Evolutionary conservation across 2,797 vertebrate genomes (phyloP).

Genomic region (Enteromius mattozi): DNA sequence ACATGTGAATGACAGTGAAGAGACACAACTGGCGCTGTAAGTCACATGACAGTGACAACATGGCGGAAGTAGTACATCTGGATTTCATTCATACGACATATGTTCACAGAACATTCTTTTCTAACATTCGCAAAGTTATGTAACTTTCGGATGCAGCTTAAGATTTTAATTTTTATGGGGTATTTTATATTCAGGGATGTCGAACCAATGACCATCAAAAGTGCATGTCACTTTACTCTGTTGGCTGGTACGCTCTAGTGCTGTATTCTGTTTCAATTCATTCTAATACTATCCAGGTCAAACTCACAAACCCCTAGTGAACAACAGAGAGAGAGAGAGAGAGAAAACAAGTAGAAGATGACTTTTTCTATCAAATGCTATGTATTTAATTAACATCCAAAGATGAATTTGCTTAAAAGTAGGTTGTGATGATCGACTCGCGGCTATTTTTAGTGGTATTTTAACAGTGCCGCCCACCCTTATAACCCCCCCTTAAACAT

Average conservation of each 20-base stretch:
- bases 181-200: background rate
- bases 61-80: background rate
- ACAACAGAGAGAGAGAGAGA: slow-evolving; percentile 7
- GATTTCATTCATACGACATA: slow-evolving; percentile 6
- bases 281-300: slow-evolving; percentile 52
- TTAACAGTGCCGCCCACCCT: slow-evolving; percentile 67
- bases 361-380: slow-evolving; percentile 72
- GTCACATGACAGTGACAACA: background rate
- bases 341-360: slow-evolving; percentile 66
- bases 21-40: background rate
- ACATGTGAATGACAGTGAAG: background rate
- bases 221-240: background rate
- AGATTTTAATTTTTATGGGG: background rate
- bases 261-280: slow-evolving; percentile 4
- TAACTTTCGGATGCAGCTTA: background rate
- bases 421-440: slow-evolving; percentile 78
- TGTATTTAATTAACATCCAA: slow-evolving; percentile 85
- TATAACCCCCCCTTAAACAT: slow-evolving; percentile 30
- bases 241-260: background rate
- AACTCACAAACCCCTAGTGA: slow-evolving; percentile 34
- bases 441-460: slow-evolving; percentile 81
- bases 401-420: slow-evolving; percentile 83
- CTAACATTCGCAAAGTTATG: background rate
- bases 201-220: background rate
- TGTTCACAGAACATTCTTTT: background rate